phyloP scores from a whole-genome alignment of 1,140 invertebrate genomes.

The Hirudo medicinalis region DNA sequence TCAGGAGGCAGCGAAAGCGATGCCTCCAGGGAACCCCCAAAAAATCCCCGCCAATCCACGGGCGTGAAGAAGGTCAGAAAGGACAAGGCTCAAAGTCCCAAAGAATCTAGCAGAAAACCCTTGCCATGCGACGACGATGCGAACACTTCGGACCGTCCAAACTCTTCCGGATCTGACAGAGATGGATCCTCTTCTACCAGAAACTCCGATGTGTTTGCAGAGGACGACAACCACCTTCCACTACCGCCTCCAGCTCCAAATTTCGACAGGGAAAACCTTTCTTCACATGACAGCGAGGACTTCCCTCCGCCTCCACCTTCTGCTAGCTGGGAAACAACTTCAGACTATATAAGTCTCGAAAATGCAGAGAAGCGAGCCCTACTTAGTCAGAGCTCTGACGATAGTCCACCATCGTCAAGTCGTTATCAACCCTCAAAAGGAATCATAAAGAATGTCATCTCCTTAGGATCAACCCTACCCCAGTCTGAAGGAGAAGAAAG shows the following conservation, averaged over 20 bases:
- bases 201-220: background rate
- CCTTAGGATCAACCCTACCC: background rate
- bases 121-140: background rate
- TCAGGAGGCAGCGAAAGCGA: conserved; percentile 6
- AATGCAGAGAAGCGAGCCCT: conserved; percentile 7
- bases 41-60: background rate
- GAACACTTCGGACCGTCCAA: background rate
- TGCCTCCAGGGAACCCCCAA: background rate
- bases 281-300: background rate
- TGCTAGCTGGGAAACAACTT: background rate
- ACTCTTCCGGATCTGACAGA: background rate
- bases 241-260: background rate
- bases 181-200: background rate
- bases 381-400: background rate
- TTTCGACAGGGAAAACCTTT: background rate
- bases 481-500: background rate
- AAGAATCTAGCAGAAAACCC: background rate
- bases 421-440: background rate
- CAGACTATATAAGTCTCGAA: conserved; percentile 5
- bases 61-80: conserved; percentile 1
- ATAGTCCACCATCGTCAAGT: background rate
- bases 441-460: background rate
- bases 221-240: background rate
- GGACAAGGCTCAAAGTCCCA: background rate
- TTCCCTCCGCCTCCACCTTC: background rate